phyloP scores from a whole-genome alignment of 30 jellyfish, hydroid and myxozoan species.

The Sanderia malayensis region DNA sequence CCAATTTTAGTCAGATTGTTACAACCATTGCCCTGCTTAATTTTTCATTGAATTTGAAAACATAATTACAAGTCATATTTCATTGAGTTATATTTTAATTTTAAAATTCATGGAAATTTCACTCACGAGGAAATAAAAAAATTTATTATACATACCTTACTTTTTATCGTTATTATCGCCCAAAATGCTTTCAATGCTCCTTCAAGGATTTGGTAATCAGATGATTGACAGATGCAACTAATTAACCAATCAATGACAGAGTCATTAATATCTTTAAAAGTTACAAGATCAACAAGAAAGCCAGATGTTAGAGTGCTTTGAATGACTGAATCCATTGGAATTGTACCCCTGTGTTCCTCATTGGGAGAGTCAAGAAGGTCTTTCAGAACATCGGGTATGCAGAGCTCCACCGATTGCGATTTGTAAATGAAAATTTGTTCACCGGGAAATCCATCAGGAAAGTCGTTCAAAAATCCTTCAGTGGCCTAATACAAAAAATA shows the following conservation, averaged over 20 bases:
- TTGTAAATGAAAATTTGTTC: slow-evolving; percentile 11
- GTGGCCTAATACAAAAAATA: slow-evolving; percentile 15
- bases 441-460: slow-evolving; percentile 62
- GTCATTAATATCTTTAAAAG: slow-evolving; percentile 17
- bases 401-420: slow-evolving; percentile 1
- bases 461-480: slow-evolving; percentile 52
- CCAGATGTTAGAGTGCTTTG: slow-evolving; percentile 37
- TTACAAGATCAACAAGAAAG: slow-evolving; percentile 24
- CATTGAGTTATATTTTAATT: too few species aligned
- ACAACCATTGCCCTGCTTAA: too few species aligned
- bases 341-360: neutral
- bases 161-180: slow-evolving; percentile 22
- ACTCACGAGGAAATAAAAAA: too few species aligned
- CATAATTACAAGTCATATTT: too few species aligned
- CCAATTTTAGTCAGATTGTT: too few species aligned
- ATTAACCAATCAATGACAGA: slow-evolving; percentile 44
- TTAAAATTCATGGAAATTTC: too few species aligned
- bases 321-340: slow-evolving; percentile 17
- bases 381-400: slow-evolving; percentile 13
- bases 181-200: slow-evolving; percentile 54
- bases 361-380: slow-evolving; percentile 17
- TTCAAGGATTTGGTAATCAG: slow-evolving; percentile 42
- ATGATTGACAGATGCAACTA: slow-evolving; percentile 39
- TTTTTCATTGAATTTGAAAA: too few species aligned
- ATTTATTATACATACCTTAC: slow-evolving; percentile 27